phyloP scores from a whole-genome alignment of 1,140 invertebrate species.

The Neuroterus valhalla region DNA sequence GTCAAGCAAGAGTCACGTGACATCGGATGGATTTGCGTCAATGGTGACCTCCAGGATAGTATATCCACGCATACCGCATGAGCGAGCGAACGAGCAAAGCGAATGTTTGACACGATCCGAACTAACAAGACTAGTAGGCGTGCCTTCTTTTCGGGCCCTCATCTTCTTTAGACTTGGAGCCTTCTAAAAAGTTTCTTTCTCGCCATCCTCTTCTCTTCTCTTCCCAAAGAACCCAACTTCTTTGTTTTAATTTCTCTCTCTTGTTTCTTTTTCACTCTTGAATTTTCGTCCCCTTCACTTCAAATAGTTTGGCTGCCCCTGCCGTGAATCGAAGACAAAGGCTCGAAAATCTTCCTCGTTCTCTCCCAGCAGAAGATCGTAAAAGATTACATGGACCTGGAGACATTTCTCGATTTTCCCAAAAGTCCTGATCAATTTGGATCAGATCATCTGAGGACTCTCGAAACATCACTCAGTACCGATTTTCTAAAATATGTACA shows the following conservation, averaged over 20 bases:
- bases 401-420: no score
- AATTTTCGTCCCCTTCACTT: not conserved
- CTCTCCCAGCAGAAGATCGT: no score
- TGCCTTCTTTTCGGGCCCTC: slow-evolving; percentile 41
- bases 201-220: slow-evolving; percentile 21
- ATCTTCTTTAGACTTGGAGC: no score
- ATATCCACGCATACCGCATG: slow-evolving; percentile 58
- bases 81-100: slow-evolving; percentile 33
- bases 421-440: no score
- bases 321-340: no score
- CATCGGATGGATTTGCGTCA: slow-evolving; percentile 72
- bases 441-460: no score
- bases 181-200: not conserved
- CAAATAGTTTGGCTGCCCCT: no score
- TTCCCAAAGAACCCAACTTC: not conserved
- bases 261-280: not conserved
- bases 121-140: slow-evolving; percentile 53
- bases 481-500: no score
- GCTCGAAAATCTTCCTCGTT: no score
- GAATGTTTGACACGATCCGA: slow-evolving; percentile 39
- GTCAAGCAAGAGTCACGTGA: slow-evolving; percentile 62
- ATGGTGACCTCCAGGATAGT: slow-evolving; percentile 71
- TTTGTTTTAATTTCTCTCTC: not conserved
- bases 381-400: no score
- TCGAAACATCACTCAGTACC: no score